Percentiles rank a stretch among this genome's conserved stretches.
Conservation (phyloP, 2,113 vertebrate species). For the Cyanoderma ruficeps region DNA sequence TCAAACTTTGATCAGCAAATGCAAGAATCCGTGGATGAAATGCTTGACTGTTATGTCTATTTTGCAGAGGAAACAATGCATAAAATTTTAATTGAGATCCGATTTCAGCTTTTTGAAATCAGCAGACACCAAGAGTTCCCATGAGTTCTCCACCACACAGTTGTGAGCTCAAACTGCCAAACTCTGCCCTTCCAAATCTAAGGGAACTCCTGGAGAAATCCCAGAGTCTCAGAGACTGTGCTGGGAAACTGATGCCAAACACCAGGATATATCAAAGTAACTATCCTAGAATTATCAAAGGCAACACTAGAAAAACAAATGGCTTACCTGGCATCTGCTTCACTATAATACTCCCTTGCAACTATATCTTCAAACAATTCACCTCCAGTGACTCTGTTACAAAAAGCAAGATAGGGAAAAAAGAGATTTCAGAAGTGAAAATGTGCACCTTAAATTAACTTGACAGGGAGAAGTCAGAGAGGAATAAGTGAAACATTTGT, state of each 20-base stretch:
- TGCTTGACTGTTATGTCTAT: background rate
- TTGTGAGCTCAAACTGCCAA: background rate
- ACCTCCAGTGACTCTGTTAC: slow-evolving; percentile 86
- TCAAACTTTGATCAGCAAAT: background rate
- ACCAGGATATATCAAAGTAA: background rate
- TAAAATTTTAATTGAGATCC: background rate
- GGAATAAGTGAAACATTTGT: background rate
- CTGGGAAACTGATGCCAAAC: slow-evolving; percentile 57
- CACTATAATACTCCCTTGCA: slow-evolving; percentile 92
- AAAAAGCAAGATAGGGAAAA: background rate
- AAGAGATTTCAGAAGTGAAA: background rate
- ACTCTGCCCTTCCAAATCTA: background rate
- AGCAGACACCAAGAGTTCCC: background rate
- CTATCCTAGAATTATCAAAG: background rate
- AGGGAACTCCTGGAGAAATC: background rate
- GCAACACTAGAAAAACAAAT: background rate
- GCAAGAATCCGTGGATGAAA: background rate
- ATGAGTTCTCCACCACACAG: background rate
- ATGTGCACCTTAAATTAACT: background rate
- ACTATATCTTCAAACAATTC: slow-evolving; percentile 94
- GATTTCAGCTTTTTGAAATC: background rate
- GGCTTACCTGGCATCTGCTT: slow-evolving; percentile 92
- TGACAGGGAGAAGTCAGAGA: background rate
- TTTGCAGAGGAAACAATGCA: background rate
- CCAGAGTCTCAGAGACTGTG: background rate